A percentile compares a stretch with the other conserved stretches of the same genome.
Evolutionary conservation across 2,113 vertebrate species (phyloP).

Genomic region (Empidonax alnorum): DNA sequence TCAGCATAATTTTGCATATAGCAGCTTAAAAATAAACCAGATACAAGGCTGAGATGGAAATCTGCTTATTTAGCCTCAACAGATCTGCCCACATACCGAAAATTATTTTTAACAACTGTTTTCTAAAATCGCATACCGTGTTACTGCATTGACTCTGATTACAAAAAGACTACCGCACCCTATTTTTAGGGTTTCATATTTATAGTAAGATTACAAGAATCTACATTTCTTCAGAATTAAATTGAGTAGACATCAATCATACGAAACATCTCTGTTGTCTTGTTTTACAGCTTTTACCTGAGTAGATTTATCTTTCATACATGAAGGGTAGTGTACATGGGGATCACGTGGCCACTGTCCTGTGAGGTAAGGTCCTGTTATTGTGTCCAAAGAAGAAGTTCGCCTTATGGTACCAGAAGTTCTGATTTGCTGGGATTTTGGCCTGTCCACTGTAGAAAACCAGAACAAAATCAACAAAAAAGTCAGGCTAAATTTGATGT

Average conservation of each 20-base stretch:
- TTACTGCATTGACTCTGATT: background rate
- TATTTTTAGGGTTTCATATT: background rate
- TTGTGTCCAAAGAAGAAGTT: conserved; percentile 92
- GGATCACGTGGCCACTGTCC: conserved; percentile 97
- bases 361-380: conserved; percentile 95
- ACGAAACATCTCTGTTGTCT: background rate
- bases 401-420: conserved; percentile 87
- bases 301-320: conserved; percentile 97
- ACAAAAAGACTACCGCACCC: background rate
- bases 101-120: background rate
- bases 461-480: conserved; percentile 56
- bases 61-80: background rate
- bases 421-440: conserved; percentile 87
- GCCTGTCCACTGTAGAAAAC: conserved; percentile 84
- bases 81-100: background rate
- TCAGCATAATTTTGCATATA: background rate
- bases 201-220: background rate
- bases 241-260: background rate
- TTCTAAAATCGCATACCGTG: background rate
- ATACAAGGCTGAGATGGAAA: background rate
- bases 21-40: background rate
- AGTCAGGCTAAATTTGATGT: conserved; percentile 34
- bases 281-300: conserved; percentile 82
- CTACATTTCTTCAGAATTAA: background rate
- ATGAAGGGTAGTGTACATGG: conserved; percentile 88